A percentile compares a stretch with the other conserved stretches of the same genome.
These are phyloP conservation scores for Rutilus rutilus DNA, from an alignment of 2,113 vertebrate genomes.

Conservation along the genomic window DNA sequence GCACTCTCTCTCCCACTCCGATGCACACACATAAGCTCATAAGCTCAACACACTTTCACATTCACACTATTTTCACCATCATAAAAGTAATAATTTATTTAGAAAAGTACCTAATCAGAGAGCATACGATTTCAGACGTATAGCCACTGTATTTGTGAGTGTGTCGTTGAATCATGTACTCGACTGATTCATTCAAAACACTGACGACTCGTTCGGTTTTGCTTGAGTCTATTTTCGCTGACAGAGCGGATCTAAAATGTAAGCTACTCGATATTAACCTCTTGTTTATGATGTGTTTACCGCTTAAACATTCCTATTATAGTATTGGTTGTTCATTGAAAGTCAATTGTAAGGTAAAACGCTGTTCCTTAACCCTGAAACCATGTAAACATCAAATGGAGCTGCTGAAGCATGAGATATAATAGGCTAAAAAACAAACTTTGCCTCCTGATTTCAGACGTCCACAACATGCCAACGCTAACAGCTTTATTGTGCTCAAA, in stretches of 20 bases:
- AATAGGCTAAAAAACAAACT: background rate
- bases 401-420: background rate
- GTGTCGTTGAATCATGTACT: background rate
- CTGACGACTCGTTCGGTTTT: background rate
- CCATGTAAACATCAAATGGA: background rate
- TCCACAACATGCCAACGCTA: background rate
- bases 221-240: too few species aligned
- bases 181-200: background rate
- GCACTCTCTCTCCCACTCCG: too few species aligned
- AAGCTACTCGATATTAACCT: background rate
- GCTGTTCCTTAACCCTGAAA: too few species aligned
- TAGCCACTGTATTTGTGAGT: background rate
- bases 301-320: background rate
- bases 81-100: background rate
- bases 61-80: too few species aligned
- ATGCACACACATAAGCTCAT: too few species aligned
- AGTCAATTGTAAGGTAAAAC: background rate
- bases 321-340: background rate
- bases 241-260: background rate
- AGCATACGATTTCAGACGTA: too few species aligned
- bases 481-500: constrained; percentile 7
- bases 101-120: background rate
- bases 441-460: background rate
- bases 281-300: background rate
- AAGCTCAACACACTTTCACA: too few species aligned